phyloP scores from a whole-genome alignment of 2,113 vertebrate genomes.

The Vireo altiloquus region DNA sequence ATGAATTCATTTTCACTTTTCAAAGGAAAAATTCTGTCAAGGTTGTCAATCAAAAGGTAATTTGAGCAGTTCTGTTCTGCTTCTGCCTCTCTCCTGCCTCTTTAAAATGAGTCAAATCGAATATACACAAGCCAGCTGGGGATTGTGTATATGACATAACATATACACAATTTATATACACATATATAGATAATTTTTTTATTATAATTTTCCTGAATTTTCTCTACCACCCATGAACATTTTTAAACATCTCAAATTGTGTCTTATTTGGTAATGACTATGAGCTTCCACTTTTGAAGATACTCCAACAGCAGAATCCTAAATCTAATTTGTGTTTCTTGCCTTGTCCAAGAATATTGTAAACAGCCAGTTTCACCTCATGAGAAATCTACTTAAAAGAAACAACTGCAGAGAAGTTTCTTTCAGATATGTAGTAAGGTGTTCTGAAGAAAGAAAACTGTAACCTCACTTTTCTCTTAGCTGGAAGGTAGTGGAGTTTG shows the following conservation, averaged over 20 bases:
- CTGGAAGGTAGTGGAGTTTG: background rate
- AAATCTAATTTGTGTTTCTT: background rate
- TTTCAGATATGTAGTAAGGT: background rate
- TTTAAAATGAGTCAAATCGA: background rate
- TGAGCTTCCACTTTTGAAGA: background rate
- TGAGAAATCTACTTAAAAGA: background rate
- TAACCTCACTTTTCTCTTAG: background rate
- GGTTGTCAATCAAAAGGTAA: background rate
- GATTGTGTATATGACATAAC: background rate
- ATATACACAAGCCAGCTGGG: background rate
- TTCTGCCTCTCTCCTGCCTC: background rate
- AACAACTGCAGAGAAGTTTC: background rate
- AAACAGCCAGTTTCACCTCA: background rate
- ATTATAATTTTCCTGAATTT: background rate
- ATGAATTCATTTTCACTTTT: background rate
- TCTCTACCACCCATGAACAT: background rate
- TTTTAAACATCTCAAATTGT: background rate
- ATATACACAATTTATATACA: background rate
- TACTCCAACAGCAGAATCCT: background rate
- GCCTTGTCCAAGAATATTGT: background rate
- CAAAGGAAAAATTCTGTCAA: background rate
- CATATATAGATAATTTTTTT: background rate
- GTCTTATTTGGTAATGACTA: background rate
- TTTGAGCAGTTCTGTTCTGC: background rate
- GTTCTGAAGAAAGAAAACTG: background rate